These are phyloP conservation scores for Euleptes europaea DNA, from an alignment of 2,113 vertebrate species.

Conservation along the genomic window DNA sequence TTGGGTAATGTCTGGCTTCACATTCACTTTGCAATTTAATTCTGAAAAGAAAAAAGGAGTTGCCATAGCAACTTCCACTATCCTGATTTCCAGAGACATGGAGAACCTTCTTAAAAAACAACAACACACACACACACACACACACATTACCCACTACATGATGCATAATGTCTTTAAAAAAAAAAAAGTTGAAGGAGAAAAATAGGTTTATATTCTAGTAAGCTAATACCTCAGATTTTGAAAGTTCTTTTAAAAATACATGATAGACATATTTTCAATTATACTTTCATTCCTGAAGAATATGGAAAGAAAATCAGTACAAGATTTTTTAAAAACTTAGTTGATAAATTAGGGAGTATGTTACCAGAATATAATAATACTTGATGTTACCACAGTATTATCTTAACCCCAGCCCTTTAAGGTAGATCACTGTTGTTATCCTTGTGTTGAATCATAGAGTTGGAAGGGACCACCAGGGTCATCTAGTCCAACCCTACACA, in stretches of 20 bases:
- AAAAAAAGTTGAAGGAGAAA: neutral
- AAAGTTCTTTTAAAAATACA: neutral
- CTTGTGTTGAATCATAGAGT: too few relatives aligned
- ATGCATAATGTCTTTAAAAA: neutral
- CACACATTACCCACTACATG: neutral
- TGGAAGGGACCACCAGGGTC: too few relatives aligned
- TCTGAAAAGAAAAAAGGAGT: neutral
- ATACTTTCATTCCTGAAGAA: neutral
- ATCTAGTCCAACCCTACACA: too few relatives aligned
- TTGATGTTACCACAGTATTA: too few relatives aligned
- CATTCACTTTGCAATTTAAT: neutral
- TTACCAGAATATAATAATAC: neutral
- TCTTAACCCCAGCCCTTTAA: neutral
- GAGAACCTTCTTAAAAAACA: neutral
- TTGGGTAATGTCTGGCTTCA: neutral
- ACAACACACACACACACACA: too few relatives aligned
- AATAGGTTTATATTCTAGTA: neutral
- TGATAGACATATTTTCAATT: neutral
- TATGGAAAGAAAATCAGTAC: neutral
- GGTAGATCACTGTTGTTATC: neutral
- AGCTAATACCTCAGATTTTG: neutral
- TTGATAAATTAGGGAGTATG: neutral
- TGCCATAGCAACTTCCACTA: neutral
- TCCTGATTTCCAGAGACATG: neutral
- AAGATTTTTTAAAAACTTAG: neutral